Evolutionary conservation across 1,140 invertebrate species (phyloP).

Genomic region (Alviniconcha marisindica): DNA sequence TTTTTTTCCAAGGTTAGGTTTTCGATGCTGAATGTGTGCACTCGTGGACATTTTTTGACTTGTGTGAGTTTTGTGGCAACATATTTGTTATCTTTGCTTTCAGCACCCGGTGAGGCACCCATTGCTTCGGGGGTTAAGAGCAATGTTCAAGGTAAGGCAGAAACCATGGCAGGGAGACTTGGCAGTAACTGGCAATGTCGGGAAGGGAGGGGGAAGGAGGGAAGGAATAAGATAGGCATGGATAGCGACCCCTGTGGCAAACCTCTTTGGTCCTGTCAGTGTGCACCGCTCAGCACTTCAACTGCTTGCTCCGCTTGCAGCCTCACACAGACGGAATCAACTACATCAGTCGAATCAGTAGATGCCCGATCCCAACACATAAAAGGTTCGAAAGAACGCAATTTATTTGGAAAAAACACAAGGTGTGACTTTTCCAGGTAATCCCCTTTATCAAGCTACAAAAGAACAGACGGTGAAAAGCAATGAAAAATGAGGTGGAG

Average conservation of each 20-base stretch:
- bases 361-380: no score
- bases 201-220: background rate
- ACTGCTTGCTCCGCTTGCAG: background rate
- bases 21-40: background rate
- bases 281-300: background rate
- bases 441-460: no score
- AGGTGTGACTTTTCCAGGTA: no score
- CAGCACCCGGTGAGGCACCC: conserved; percentile 8
- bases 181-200: background rate
- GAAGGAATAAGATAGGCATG: background rate
- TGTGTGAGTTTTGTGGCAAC: conserved; percentile 33
- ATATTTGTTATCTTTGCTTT: conserved; percentile 37
- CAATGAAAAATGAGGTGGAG: no score
- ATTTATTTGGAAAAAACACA: no score
- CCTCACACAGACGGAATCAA: no score
- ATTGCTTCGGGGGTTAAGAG: conserved; percentile 35
- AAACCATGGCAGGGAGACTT: background rate
- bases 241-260: background rate
- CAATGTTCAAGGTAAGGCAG: conserved; percentile 37
- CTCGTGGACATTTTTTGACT: background rate
- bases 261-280: background rate
- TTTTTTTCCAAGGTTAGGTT: no score
- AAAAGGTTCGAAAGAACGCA: no score
- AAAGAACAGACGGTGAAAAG: no score
- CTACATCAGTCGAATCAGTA: no score